Base-by-base conservation (phyloP, 2,113 vertebrate genomes). In the Riparia riparia region DNA sequence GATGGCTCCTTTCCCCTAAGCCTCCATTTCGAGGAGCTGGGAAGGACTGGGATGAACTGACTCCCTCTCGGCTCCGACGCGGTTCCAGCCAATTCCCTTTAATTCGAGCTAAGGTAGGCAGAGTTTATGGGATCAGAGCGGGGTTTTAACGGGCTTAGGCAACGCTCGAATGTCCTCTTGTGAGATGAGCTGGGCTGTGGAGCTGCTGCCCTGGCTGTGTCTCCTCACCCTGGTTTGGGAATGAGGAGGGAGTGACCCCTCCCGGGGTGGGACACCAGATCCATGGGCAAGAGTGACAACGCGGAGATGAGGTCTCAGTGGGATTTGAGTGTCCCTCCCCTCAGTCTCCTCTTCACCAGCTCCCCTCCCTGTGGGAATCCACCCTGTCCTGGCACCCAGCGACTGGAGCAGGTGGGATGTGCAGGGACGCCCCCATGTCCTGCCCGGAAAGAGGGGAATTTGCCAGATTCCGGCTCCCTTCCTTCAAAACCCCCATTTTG, bases 91-190 rank as follows among this genome's bases (percentile, higher is more conserved):
- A 88, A 85, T 95, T 92, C 95, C 2, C 2, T 50, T 72, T 86
- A 92, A 93, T 86, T 45, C 0, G 1, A 86, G 88, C 80, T 92
- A 57, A 95, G 88, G 90, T 92, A 45, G 94, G 92, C 88, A 93
- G 92, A 94, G 85, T 92, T 95, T 92, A 92, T 77, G 90, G 85
- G 88, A 94, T 97, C 85, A 44, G 41, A 76, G 53, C 50, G 10
- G 74, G 74, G 76, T 95, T 93, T 80, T 86, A 92, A 83, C 0
- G 24, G 41, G 65, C 74, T 93, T 66, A 73, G 85, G 71, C 74
- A 54, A 22, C 0, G 11, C 74, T 77, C 1, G 2, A 34, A 53
- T 72, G 74, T 88, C 63, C 79, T 66, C 79, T 7, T 39, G 70
- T 80, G 95, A 80, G 81, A 77, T 26, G 2, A 80, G 79, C 37